Percentiles rank a stretch among this genome's conserved stretches.
Evolutionary conservation across 2,113 vertebrate genomes (phyloP).

Genomic region (Pica pica): DNA sequence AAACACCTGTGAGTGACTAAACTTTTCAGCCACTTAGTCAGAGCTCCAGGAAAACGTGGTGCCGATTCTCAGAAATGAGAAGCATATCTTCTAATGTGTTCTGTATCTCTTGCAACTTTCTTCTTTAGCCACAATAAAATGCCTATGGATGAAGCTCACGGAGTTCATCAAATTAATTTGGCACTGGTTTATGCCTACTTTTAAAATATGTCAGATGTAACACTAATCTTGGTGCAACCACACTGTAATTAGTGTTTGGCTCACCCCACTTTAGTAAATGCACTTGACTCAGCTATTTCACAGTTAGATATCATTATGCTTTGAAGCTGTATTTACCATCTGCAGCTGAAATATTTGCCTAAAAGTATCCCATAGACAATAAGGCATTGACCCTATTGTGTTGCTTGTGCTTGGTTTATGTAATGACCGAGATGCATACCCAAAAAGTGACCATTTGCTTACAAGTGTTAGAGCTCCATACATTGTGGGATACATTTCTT

Average conservation of each 20-base stretch:
- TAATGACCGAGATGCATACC: neutral
- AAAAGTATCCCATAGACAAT: constrained; percentile 3
- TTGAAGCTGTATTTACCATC: constrained; percentile 59
- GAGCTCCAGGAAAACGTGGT: constrained; percentile 38
- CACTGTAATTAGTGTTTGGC: constrained; percentile 56
- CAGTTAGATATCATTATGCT: constrained; percentile 50
- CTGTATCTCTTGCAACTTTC: neutral
- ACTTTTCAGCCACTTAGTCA: constrained; percentile 60
- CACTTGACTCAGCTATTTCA: constrained; percentile 64
- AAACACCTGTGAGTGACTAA: constrained; percentile 65
- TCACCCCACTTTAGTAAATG: constrained; percentile 1
- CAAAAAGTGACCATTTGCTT: neutral
- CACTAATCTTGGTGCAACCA: constrained; percentile 17
- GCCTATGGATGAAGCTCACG: constrained; percentile 23
- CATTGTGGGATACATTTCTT: neutral
- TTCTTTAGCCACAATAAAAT: constrained; percentile 25
- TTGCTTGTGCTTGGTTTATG: neutral
- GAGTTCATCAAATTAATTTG: constrained; percentile 30
- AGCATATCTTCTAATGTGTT: neutral
- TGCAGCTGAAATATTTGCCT: constrained; percentile 47
- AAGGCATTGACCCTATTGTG: neutral
- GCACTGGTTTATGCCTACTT: neutral
- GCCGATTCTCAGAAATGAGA: constrained; percentile 51
- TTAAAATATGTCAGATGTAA: constrained; percentile 47
- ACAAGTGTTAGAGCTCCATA: neutral